These are phyloP conservation scores for Furcifer pardalis DNA, from an alignment of 2,797 vertebrate genomes.

Conservation along the genomic window DNA sequence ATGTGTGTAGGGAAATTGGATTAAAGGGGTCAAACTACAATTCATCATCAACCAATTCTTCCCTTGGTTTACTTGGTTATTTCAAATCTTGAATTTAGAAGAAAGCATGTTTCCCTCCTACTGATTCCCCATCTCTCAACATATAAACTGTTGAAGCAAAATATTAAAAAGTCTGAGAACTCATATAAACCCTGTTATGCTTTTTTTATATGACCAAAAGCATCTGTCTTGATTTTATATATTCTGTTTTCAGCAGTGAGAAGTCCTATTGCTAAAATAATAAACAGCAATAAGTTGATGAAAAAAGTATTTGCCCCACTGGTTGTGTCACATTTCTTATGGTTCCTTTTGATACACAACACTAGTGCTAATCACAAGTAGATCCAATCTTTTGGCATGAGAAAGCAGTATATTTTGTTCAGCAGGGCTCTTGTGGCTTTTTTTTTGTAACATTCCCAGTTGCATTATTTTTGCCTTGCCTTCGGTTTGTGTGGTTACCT, in stretches of 20 bases:
- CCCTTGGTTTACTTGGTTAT: background rate
- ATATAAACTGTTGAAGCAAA: background rate
- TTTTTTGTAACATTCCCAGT: no score
- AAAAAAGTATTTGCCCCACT: background rate
- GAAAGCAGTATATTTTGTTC: no score
- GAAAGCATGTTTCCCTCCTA: background rate
- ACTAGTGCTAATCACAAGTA: no score
- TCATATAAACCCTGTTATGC: background rate
- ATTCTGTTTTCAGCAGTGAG: background rate
- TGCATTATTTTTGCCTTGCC: no score
- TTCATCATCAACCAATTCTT: conserved; percentile 26
- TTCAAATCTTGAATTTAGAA: background rate
- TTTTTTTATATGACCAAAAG: background rate
- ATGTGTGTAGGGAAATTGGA: conserved; percentile 35
- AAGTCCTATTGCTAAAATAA: background rate
- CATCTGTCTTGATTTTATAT: background rate
- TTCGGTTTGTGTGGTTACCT: no score
- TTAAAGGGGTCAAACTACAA: conserved; percentile 41
- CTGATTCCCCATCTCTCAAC: background rate
- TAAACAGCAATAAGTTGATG: background rate
- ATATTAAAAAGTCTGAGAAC: background rate
- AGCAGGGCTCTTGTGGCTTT: no score
- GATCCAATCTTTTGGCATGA: no score
- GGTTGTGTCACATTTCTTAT: no score
- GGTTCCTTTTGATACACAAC: no score